Evolutionary conservation across 2,113 vertebrate genomes (phyloP).

Genomic region (pig (Sus scrofa)): DNA sequence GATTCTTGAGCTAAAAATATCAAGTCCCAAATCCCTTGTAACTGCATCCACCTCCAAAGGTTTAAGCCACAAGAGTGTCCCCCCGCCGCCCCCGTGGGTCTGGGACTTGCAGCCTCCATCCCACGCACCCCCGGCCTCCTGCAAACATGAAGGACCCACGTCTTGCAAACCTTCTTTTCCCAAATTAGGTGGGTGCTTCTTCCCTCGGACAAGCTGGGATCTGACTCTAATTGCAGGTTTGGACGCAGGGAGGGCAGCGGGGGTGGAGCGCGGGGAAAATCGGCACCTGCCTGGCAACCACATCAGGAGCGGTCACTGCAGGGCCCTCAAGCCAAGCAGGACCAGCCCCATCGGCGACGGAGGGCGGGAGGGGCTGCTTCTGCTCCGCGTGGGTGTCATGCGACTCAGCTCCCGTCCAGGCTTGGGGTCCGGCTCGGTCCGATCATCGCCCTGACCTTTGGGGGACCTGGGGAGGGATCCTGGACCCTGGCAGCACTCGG

Average conservation of each 20-base stretch:
- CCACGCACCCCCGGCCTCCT: neutral
- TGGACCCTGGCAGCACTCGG: neutral
- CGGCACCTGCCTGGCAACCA: neutral
- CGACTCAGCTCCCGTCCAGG: accelerated
- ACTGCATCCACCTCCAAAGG: accelerated
- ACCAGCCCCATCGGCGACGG: neutral
- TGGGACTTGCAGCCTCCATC: accelerated
- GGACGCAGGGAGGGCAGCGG: neutral
- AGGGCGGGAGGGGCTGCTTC: accelerated
- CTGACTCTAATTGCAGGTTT: neutral
- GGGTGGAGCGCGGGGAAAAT: accelerated
- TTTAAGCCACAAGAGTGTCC: accelerated
- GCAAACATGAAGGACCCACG: neutral
- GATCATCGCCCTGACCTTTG: accelerated
- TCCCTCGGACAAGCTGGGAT: neutral
- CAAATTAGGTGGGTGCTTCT: neutral
- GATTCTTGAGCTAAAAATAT: neutral
- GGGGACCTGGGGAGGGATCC: too few relatives aligned
- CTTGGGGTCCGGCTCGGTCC: neutral
- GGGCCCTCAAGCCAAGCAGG: neutral
- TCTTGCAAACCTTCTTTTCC: neutral
- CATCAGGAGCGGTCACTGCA: neutral
- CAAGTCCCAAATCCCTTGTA: too few relatives aligned
- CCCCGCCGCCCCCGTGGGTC: accelerated
- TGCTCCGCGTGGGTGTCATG: accelerated